Conservation (phyloP, 2,797 vertebrate species). For the Falco columbarius region DNA sequence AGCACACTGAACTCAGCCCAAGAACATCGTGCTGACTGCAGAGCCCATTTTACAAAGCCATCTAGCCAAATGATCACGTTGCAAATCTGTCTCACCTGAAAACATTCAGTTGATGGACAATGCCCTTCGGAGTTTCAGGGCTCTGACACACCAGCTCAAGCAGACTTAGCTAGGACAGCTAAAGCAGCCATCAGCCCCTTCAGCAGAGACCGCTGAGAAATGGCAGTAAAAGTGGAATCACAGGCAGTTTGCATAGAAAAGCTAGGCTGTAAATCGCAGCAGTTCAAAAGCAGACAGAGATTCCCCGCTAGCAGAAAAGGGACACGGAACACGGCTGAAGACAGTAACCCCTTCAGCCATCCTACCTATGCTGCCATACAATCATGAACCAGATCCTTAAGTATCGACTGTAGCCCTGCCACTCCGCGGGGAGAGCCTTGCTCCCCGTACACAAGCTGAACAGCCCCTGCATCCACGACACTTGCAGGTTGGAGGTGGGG, state of each 20-base stretch:
- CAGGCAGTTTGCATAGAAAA: slow-evolving; percentile 41
- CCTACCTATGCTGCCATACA: neutral
- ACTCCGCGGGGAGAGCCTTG: neutral
- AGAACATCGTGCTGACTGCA: neutral
- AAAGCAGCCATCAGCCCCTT: neutral
- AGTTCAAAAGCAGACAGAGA: slow-evolving; percentile 50
- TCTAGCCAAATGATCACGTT: neutral
- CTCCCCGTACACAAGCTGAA: neutral
- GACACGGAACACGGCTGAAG: neutral
- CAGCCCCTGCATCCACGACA: neutral
- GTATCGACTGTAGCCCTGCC: neutral
- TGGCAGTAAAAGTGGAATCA: slow-evolving; percentile 22
- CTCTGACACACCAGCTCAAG: neutral
- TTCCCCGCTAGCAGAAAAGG: slow-evolving; percentile 16
- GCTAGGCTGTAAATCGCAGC: slow-evolving; percentile 44
- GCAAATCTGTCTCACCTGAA: slow-evolving; percentile 23
- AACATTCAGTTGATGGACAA: neutral
- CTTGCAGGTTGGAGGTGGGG: neutral
- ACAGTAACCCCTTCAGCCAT: slow-evolving; percentile 52
- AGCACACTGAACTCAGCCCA: slow-evolving; percentile 47
- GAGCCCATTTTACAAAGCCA: neutral
- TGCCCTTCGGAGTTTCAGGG: neutral
- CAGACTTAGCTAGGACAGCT: neutral
- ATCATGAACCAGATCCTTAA: neutral
- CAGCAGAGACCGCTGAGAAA: slow-evolving; percentile 5